These are phyloP conservation scores for Pimpla rufipes DNA, from an alignment of 2,888 invertebrate genomes.

Conservation along the genomic window DNA sequence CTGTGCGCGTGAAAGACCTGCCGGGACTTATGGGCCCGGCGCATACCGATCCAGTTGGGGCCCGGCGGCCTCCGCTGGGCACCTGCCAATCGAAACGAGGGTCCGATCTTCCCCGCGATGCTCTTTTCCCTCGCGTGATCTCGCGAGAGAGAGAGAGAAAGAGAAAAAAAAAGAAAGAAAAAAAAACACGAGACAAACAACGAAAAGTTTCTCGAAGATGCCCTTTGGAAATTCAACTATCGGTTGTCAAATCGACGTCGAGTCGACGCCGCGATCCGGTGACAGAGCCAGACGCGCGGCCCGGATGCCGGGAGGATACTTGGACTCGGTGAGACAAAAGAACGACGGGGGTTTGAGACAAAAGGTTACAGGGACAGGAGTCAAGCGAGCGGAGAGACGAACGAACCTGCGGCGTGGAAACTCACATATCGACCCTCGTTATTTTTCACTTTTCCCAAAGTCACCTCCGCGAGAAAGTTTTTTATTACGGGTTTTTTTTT, in stretches of 20 bases:
- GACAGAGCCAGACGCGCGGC: constrained; percentile 19
- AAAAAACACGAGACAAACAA: not conserved
- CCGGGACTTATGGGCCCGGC: constrained; percentile 52
- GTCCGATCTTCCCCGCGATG: constrained; percentile 54
- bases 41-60: constrained; percentile 60
- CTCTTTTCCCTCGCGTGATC: constrained; percentile 43
- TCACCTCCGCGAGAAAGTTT: too few relatives aligned
- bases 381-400: not conserved
- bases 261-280: constrained; percentile 16
- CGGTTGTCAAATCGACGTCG: constrained; percentile 49
- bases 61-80: constrained; percentile 50
- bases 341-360: not conserved
- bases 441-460: too few relatives aligned
- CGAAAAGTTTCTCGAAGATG: constrained; percentile 17
- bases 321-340: constrained; percentile 27
- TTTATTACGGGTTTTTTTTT: too few relatives aligned
- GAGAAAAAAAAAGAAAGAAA: not conserved
- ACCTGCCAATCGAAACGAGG: constrained; percentile 68
- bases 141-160: constrained; percentile 28
- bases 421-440: too few relatives aligned
- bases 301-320: too few relatives aligned
- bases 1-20: constrained; percentile 49
- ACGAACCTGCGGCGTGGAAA: not conserved
- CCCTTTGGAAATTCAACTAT: constrained; percentile 50
- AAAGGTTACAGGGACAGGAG: not conserved